phyloP scores from a whole-genome alignment of 2,113 vertebrate genomes.

The Gila orcuttii region DNA sequence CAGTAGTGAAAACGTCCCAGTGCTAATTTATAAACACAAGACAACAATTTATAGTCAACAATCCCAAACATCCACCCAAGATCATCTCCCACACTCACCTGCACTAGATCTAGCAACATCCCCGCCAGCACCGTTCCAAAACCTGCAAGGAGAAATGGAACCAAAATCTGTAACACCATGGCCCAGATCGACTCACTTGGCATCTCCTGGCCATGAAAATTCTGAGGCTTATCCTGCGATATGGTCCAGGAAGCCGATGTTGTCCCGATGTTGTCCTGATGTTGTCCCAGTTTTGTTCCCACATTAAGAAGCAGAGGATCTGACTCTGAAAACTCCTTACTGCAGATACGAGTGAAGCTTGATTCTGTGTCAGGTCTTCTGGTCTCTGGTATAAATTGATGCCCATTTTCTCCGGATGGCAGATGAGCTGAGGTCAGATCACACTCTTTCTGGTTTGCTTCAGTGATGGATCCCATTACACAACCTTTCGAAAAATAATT shows the following conservation, averaged over 20 bases:
- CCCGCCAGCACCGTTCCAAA: slow-evolving; percentile 84
- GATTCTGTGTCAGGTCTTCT: slow-evolving; percentile 12
- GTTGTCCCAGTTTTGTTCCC: no score
- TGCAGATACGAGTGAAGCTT: not conserved
- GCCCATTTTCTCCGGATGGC: slow-evolving; percentile 1
- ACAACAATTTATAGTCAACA: not conserved
- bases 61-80: not conserved
- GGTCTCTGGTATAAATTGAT: not conserved
- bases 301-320: slow-evolving; percentile 66
- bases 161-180: slow-evolving; percentile 80
- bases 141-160: slow-evolving; percentile 84
- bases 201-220: not conserved
- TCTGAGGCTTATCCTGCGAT: slow-evolving; percentile 4
- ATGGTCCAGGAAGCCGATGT: slow-evolving; percentile 25
- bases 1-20: slow-evolving; percentile 87
- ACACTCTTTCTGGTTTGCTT: slow-evolving; percentile 46
- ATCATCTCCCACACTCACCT: slow-evolving; percentile 66
- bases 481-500: not conserved
- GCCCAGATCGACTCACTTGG: slow-evolving; percentile 67
- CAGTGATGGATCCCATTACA: slow-evolving; percentile 57
- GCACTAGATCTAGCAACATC: slow-evolving; percentile 83
- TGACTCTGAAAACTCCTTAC: slow-evolving; percentile 61
- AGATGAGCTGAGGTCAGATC: slow-evolving; percentile 3
- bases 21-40: slow-evolving; percentile 73
- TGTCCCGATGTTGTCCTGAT: not conserved